Evolutionary conservation across 2,888 invertebrate species (phyloP), one percentile per base, ranked within the genome.

Genomic region (Epistrophella euchroma): DNA sequence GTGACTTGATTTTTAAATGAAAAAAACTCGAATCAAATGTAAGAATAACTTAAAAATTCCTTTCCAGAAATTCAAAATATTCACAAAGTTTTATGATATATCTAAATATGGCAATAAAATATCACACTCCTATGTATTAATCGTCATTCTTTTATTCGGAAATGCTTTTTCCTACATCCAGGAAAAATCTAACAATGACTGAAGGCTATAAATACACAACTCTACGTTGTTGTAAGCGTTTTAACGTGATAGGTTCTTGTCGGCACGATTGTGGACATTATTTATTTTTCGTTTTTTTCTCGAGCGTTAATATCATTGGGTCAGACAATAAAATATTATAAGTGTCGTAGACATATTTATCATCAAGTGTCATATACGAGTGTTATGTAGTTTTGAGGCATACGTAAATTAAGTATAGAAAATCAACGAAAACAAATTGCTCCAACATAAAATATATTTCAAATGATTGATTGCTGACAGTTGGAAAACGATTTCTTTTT

Each of bases 391-490:
- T 22, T 25, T 15, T n/a, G 17, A 32, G 13, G n/a, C 17, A 47
- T 58, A n/a, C n/a, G n/a, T n/a, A 47, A n/a, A 58, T 19, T 28
- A 1, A 4, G 25, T 22, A 66, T 22, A 37, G 66, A 37, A 66
- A 66, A 66, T 66, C 73, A 73, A 73, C 50, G 60, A 32, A 50
- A 50, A 73, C 73, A 73, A 73, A 73, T 73, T 50, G 50, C 73
- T 58, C 22, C 50, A 50, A 73, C 73, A 73, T 73, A 37, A 73
- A 62, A 50, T 37, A 73, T 50, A 50, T 73, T 73, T 73, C n/a
- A 25, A 62, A 73, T 73, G 73, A 73, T 62, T 73, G 73, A 73
- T 73, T 50, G 17, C 47, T 73, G 73, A 62, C 73, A 73, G 47
- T 73, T 60, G 47, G 47, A 50, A 73, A 62, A 50, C 60, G 60